Percentiles rank a stretch among this genome's conserved stretches.
These are phyloP conservation scores for Dasyornis broadbenti DNA, from an alignment of 2,113 vertebrate species.

Conservation along the genomic window DNA sequence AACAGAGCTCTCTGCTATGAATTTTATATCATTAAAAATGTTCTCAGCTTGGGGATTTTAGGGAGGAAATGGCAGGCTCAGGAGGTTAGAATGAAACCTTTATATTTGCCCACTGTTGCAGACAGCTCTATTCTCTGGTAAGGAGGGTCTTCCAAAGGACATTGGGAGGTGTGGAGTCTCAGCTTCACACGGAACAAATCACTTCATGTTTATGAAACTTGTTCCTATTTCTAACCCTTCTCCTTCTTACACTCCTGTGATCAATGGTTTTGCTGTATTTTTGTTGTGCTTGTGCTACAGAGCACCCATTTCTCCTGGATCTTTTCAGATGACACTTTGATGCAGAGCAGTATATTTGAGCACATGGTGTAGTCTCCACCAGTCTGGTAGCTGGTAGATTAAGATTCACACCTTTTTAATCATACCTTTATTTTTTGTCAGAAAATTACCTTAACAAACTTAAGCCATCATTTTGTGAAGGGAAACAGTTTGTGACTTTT, in stretches of 20 bases:
- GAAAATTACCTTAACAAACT: neutral
- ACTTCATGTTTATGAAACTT: neutral
- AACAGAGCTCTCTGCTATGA: neutral
- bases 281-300: neutral
- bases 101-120: neutral
- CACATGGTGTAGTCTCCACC: neutral
- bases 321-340: neutral
- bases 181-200: neutral
- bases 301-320: neutral
- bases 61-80: neutral
- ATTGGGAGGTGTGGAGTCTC: neutral
- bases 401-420: neutral
- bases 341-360: neutral
- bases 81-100: neutral
- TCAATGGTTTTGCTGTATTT: accelerated
- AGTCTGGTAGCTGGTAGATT: neutral
- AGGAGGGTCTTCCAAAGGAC: neutral
- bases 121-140: neutral
- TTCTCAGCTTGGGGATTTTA: neutral
- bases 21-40: neutral
- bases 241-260: neutral
- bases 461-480: neutral
- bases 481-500: neutral
- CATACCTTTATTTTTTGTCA: neutral
- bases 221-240: neutral